Conservation (phyloP, 2,888 invertebrate species). For the Luffia ferchaultella region DNA sequence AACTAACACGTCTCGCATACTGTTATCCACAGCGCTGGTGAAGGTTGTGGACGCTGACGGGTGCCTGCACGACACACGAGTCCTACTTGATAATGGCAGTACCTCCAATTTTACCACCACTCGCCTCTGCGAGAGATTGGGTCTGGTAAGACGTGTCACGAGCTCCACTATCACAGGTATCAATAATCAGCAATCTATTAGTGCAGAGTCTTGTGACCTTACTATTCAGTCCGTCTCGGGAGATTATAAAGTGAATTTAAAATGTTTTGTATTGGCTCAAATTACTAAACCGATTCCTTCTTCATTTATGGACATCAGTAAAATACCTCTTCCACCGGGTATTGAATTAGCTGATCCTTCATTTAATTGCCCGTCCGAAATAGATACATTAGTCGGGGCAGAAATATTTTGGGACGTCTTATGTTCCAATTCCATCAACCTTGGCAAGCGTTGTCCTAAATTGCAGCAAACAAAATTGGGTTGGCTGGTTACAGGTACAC, state of each 20-base stretch:
- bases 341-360: constrained; percentile 15
- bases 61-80: neutral
- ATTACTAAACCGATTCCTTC: constrained; percentile 14
- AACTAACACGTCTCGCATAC: neutral
- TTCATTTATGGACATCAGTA: constrained; percentile 9
- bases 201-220: constrained; percentile 14
- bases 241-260: constrained; percentile 9
- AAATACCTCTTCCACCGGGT: constrained; percentile 14
- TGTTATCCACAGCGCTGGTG: constrained; percentile 1
- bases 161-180: constrained; percentile 18
- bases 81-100: no score
- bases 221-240: constrained; percentile 9
- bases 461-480: constrained; percentile 16
- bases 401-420: constrained; percentile 17
- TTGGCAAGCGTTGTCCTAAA: constrained; percentile 16
- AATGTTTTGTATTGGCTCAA: no score
- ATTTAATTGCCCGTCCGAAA: constrained; percentile 17
- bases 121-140: constrained; percentile 13
- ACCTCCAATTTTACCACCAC: constrained; percentile 15
- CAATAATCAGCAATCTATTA: constrained; percentile 12
- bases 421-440: constrained; percentile 7
- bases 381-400: constrained; percentile 17
- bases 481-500: constrained; percentile 18
- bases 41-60: neutral
- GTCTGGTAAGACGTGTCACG: constrained; percentile 9